A percentile compares a stretch with the other conserved stretches of the same genome.
phyloP scores from a whole-genome alignment of 2,888 invertebrate genomes.

The Eudemis profundana region DNA sequence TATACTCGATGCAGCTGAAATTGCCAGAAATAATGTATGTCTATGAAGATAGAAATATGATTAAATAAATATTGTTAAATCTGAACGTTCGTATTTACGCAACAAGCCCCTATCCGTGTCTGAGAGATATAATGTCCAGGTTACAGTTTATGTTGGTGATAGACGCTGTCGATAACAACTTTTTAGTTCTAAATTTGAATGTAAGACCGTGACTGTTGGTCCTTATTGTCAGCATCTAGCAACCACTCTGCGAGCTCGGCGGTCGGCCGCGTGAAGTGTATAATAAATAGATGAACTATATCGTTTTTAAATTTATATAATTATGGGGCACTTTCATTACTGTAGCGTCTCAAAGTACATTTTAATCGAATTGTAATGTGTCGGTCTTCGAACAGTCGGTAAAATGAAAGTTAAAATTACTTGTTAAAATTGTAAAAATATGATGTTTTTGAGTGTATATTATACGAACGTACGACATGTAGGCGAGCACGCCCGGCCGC shows the following conservation, averaged over 20 bases:
- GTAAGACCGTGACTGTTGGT: background rate
- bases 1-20: conserved; percentile 10
- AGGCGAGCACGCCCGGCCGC: conserved; percentile 39
- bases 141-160: background rate
- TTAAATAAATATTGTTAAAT: conserved; percentile 3
- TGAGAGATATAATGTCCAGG: conserved; percentile 50
- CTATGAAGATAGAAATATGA: conserved; percentile 7
- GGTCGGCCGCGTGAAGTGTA: conserved; percentile 65
- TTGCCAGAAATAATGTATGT: conserved; percentile 5
- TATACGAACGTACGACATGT: no score
- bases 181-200: no score
- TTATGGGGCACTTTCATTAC: conserved; percentile 70
- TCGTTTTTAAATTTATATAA: conserved; percentile 71
- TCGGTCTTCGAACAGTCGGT: conserved; percentile 57
- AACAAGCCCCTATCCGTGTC: conserved; percentile 53
- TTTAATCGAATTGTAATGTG: conserved; percentile 54
- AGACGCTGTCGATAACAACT: background rate
- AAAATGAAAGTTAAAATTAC: conserved; percentile 67
- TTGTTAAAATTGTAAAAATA: conserved; percentile 76
- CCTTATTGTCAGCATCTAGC: conserved; percentile 9
- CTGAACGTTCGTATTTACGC: conserved; percentile 40
- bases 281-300: conserved; percentile 79
- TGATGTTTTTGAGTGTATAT: conserved; percentile 75
- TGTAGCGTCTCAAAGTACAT: conserved; percentile 69
- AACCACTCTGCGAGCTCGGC: conserved; percentile 52